Evolutionary conservation across 1,140 invertebrate genomes (phyloP).

Genomic region (Hyles vespertilio): DNA sequence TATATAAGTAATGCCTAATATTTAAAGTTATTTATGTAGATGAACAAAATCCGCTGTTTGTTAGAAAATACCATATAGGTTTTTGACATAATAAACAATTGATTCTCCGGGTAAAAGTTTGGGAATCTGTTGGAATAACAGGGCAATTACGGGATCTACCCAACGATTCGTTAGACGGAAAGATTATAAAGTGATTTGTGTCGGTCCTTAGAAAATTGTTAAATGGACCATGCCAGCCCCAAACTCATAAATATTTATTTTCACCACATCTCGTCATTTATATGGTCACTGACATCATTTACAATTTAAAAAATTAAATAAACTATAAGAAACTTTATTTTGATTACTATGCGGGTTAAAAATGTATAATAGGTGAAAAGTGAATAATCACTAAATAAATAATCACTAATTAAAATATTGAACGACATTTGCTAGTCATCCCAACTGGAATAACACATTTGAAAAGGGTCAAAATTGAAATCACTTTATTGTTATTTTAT

Average conservation of each 20-base stretch:
- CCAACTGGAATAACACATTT: constrained; percentile 1
- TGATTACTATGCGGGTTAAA: too few species aligned
- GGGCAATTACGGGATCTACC: constrained; percentile 1
- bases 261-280: constrained; percentile 7
- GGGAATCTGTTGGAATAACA: neutral
- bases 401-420: too few species aligned
- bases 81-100: constrained; percentile 3
- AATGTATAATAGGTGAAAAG: too few species aligned
- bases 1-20: too few species aligned
- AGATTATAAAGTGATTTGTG: constrained; percentile 52
- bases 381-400: neutral
- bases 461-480: neutral
- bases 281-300: constrained; percentile 14
- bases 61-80: too few species aligned
- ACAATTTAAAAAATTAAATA: neutral
- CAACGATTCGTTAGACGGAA: constrained; percentile 25
- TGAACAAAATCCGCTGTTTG: too few species aligned
- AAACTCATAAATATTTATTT: constrained; percentile 31
- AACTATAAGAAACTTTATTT: neutral
- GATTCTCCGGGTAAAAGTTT: too few species aligned
- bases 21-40: too few species aligned
- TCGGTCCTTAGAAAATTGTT: constrained; percentile 38
- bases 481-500: neutral
- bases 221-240: constrained; percentile 30
- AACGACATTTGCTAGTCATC: neutral